Percentiles rank a stretch among this genome's conserved stretches.
Evolutionary conservation across 2,888 invertebrate species (phyloP).

Genomic region (Eremobia ochroleuca): DNA sequence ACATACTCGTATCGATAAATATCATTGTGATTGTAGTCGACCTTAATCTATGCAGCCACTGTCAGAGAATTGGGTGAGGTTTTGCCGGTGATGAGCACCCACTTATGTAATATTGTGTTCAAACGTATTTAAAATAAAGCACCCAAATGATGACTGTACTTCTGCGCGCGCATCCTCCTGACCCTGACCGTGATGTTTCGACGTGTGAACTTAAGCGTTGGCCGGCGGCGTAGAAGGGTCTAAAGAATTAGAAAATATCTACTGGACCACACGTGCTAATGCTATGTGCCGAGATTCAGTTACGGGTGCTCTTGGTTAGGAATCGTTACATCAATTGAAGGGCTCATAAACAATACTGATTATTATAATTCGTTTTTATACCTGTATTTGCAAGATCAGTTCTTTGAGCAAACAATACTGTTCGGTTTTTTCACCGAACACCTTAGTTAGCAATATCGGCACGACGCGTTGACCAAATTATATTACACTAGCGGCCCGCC

Average conservation of each 20-base stretch:
- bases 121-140: not conserved
- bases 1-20: constrained; percentile 27
- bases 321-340: not conserved
- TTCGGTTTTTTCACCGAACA: no score
- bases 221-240: not conserved
- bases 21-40: constrained; percentile 61
- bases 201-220: not conserved
- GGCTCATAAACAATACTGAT: not conserved
- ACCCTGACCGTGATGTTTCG: not conserved
- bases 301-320: no score
- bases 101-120: not conserved
- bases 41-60: constrained; percentile 54
- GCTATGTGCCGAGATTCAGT: not conserved
- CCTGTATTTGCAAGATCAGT: no score
- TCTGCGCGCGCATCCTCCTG: not conserved
- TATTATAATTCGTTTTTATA: not conserved
- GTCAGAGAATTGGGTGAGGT: constrained; percentile 24
- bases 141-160: not conserved
- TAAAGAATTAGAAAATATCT: not conserved
- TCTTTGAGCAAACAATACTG: not conserved
- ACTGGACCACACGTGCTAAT: no score
- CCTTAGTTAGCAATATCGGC: no score
- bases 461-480: no score
- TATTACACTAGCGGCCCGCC: no score
- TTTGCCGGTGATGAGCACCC: constrained; percentile 31